Percentiles rank a stretch among this genome's conserved stretches.
phyloP scores from a whole-genome alignment of 1,140 invertebrate genomes.

The Asobara japonica region DNA sequence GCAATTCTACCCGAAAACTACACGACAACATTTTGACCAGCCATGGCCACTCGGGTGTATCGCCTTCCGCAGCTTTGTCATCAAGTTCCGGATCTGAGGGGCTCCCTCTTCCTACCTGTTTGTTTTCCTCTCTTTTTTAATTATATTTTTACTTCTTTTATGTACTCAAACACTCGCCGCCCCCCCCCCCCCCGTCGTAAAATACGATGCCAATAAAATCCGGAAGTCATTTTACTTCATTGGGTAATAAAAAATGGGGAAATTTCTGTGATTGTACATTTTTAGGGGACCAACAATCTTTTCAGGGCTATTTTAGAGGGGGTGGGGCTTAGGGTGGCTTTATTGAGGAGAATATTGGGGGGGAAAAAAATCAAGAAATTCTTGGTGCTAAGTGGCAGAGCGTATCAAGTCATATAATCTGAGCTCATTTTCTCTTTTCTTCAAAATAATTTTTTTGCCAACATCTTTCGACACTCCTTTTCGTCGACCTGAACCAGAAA shows the following conservation, averaged over 20 bases:
- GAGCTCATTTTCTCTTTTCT: too few relatives aligned
- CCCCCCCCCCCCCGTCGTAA: neutral
- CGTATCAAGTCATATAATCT: too few relatives aligned
- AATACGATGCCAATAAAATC: neutral
- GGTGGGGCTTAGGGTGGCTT: too few relatives aligned
- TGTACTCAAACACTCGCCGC: neutral
- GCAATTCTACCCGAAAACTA: conserved; percentile 15
- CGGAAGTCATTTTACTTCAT: neutral
- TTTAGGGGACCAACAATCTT: too few relatives aligned
- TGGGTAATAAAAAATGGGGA: neutral
- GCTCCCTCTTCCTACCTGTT: conserved; percentile 41
- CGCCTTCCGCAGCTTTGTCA: conserved; percentile 67
- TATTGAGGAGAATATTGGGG: too few relatives aligned
- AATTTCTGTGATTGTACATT: too few relatives aligned
- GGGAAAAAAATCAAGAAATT: too few relatives aligned
- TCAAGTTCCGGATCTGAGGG: conserved; percentile 63
- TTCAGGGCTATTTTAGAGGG: too few relatives aligned
- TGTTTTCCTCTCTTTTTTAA: conserved; percentile 34
- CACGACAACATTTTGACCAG: conserved; percentile 55
- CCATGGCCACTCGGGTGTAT: conserved; percentile 63
- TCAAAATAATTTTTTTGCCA: too few relatives aligned
- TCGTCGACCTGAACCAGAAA: too few relatives aligned
- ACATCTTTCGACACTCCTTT: too few relatives aligned
- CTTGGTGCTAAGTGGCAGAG: too few relatives aligned
- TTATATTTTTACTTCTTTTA: conserved; percentile 31